These are phyloP conservation scores for Trichomalopsis sarcophagae DNA, from an alignment of 1,140 invertebrate genomes.

Conservation along the genomic window DNA sequence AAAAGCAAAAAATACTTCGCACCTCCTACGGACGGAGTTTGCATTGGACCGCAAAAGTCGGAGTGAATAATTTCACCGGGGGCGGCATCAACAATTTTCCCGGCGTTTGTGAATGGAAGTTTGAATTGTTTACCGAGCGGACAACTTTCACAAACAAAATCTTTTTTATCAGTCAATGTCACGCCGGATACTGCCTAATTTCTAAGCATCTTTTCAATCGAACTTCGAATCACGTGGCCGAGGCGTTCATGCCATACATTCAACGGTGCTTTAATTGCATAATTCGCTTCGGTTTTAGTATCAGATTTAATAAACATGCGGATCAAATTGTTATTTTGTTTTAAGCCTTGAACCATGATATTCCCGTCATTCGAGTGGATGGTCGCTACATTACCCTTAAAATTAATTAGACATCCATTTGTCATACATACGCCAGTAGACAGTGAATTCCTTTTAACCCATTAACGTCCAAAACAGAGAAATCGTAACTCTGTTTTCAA, in stretches of 20 bases:
- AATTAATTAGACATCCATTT: slow-evolving; percentile 21
- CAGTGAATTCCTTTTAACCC: no score
- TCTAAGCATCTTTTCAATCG: slow-evolving; percentile 5
- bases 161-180: neutral
- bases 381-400: slow-evolving; percentile 23
- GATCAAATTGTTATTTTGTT: slow-evolving; percentile 4
- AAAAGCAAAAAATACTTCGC: slow-evolving; percentile 44
- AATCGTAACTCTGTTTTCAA: no score
- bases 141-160: slow-evolving; percentile 28
- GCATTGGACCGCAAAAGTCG: slow-evolving; percentile 55
- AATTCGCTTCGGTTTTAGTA: neutral
- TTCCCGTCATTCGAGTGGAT: slow-evolving; percentile 41
- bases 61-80: slow-evolving; percentile 55
- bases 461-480: no score
- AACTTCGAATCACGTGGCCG: neutral
- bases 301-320: slow-evolving; percentile 35
- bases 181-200: neutral
- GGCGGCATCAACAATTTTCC: neutral
- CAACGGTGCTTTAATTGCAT: neutral
- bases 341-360: slow-evolving; percentile 49
- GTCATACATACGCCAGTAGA: no score
- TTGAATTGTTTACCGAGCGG: neutral
- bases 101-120: neutral
- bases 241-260: slow-evolving; percentile 18
- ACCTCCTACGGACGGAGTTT: slow-evolving; percentile 27